phyloP scores from a whole-genome alignment of 2,797 vertebrate species.

The Podargus strigoides region DNA sequence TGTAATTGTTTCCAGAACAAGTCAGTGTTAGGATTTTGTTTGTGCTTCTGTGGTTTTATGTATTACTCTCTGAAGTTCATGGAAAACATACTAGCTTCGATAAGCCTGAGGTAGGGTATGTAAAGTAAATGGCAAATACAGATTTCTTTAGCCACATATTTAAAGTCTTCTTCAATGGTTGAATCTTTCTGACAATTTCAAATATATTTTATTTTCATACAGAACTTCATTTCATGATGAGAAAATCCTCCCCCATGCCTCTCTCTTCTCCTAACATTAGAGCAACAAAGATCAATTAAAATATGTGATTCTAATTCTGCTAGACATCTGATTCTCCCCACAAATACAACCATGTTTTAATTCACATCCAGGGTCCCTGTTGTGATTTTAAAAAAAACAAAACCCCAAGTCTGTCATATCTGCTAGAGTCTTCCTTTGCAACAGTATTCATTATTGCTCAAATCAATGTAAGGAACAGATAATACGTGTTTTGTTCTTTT shows the following conservation, averaged over 20 bases:
- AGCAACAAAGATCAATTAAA: not conserved
- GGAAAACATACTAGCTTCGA: not conserved
- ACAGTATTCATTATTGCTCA: constrained; percentile 3
- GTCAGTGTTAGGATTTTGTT: not conserved
- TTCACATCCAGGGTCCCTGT: not conserved
- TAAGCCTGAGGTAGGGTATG: not conserved
- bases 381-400: not conserved
- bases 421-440: not conserved
- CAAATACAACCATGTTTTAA: not conserved
- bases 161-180: not conserved
- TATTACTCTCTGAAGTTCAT: not conserved
- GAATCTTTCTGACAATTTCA: not conserved
- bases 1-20: not conserved
- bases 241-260: not conserved
- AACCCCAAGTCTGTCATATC: not conserved
- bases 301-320: not conserved
- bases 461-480: constrained; percentile 14
- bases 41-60: not conserved
- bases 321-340: not conserved
- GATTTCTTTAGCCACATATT: not conserved
- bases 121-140: not conserved
- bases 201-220: not conserved
- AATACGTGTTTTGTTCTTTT: constrained; percentile 47
- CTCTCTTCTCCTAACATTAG: not conserved
- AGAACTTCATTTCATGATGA: not conserved